Conservation (phyloP, 2,797 vertebrate genomes). For the Sylvilagus floridanus region DNA sequence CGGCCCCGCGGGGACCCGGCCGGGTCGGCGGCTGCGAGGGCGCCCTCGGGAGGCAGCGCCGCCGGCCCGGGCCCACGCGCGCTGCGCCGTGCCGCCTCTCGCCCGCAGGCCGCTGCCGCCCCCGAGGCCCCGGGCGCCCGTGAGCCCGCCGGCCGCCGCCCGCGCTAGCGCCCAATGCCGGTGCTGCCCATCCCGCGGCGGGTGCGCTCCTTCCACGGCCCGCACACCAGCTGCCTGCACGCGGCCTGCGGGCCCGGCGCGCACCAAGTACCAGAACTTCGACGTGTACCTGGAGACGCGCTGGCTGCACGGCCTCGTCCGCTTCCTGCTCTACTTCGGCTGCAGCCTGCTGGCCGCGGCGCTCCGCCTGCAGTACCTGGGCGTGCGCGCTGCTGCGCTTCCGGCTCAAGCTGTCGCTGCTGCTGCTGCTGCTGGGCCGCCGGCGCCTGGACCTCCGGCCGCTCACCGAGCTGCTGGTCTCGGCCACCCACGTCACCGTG, state of each 20-base stretch:
- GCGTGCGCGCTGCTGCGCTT: slow-evolving; percentile 95
- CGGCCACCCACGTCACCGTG: slow-evolving; percentile 98
- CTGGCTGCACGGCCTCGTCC: slow-evolving; percentile 97
- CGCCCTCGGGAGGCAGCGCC: no score
- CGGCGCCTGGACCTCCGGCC: slow-evolving; percentile 95
- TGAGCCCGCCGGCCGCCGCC: slow-evolving; percentile 65
- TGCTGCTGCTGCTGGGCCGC: slow-evolving; percentile 95
- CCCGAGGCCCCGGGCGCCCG: slow-evolving; percentile 39
- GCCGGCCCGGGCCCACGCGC: no score
- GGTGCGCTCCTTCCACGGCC: slow-evolving; percentile 98
- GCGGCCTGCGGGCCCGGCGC: slow-evolving; percentile 94
- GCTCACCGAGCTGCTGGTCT: slow-evolving; percentile 96
- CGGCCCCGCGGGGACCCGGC: neutral
- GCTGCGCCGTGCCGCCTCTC: no score
- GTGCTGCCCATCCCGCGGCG: slow-evolving; percentile 98
- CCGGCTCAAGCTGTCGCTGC: slow-evolving; percentile 97
- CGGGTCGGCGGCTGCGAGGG: neutral
- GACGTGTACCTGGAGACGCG: slow-evolving; percentile 93
- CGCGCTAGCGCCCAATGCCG: slow-evolving; percentile 91
- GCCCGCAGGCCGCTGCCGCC: neutral
- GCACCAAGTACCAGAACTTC: slow-evolving; percentile 98
- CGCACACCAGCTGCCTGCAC: slow-evolving; percentile 98
- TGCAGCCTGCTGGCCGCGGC: slow-evolving; percentile 97
- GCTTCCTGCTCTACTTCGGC: slow-evolving; percentile 97
- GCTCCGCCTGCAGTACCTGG: slow-evolving; percentile 96